Evolutionary conservation across 1,140 invertebrate species (phyloP), one percentile per base, ranked within the genome.

Genomic region (Lasioglossum albipes): DNA sequence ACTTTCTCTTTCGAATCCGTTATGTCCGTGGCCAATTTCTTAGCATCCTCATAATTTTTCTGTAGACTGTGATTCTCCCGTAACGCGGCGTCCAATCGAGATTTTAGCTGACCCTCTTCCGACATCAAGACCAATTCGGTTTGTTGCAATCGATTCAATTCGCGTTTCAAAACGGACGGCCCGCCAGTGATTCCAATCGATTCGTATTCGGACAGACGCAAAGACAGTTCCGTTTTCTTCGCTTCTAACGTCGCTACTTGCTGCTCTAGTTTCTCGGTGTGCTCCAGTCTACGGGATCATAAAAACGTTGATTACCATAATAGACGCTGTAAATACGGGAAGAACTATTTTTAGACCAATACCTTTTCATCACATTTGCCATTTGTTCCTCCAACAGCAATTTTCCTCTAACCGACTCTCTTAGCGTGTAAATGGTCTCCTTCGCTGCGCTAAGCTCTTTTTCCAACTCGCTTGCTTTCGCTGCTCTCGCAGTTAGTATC

Each of bases 301-400:
- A 42, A 45, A 16, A 2, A 7, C 27, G 1, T 18, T 52, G 52
- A 42, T 16, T 27, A 2, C 1, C 0, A 71, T 41, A 61, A 13
- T 41, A 13, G 6, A 6, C 2, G 16, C 9, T n/a, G 27, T 13
- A 9, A 45, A 22, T 7, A 22, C 12, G 10, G 45, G 0, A 49
- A 12, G 45, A 49, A 31, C 20, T 3, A 57, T 57, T 31, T 77
- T 3, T 20, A 13, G 18, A 66, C 18, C 31, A 27, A 7, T 57
- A 83, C 61, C 88, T 89, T 68, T 92, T 90, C 45, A 87, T 89
- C 49, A 93, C 87, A 61, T 77, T 90, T 22, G 88, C 84, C 86
- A 93, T 91, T 85, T 92, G 91, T 73, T 93, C 93, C 83, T 93
- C 93, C 9, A 93, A 74, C 45, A 93, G 86, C 62, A 93, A 73